Conservation (phyloP, 2,113 vertebrate genomes). For the Promerops cafer region DNA sequence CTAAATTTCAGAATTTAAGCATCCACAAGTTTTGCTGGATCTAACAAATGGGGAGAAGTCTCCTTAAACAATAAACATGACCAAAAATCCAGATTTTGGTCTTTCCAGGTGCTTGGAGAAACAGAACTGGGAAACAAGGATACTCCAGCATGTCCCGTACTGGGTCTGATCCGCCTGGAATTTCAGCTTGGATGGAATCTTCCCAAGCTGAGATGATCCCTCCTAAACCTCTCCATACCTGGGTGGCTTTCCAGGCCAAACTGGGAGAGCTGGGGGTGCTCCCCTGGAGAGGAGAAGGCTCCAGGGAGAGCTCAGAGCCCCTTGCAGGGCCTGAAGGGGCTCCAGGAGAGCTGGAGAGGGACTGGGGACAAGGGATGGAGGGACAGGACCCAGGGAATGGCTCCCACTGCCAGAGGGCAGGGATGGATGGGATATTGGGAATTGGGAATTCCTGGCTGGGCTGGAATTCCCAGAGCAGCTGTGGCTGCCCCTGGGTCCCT, state of each 20-base stretch:
- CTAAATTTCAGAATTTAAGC: not conserved
- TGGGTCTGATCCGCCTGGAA: not conserved
- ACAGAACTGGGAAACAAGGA: not conserved
- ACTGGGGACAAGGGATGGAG: not conserved
- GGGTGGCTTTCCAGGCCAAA: accelerated
- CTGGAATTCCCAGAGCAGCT: not conserved
- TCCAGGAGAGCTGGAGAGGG: not conserved
- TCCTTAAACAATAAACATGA: not conserved
- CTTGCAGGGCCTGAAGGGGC: not conserved
- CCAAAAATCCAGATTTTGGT: not conserved
- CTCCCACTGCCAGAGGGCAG: not conserved
- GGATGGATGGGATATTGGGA: not conserved
- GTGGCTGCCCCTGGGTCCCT: not conserved
- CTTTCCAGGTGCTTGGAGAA: not conserved
- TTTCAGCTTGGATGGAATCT: not conserved
- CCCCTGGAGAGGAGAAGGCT: not conserved
- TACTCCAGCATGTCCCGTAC: not conserved
- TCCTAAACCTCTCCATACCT: not conserved
- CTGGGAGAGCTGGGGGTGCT: not conserved
- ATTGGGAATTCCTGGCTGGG: not conserved
- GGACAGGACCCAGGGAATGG: not conserved
- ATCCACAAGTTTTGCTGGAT: not conserved
- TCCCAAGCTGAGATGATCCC: not conserved
- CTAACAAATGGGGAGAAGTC: not conserved
- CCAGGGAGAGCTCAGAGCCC: not conserved